These are phyloP conservation scores for Euproctis similis DNA, from an alignment of 2,888 invertebrate species.

Conservation along the genomic window DNA sequence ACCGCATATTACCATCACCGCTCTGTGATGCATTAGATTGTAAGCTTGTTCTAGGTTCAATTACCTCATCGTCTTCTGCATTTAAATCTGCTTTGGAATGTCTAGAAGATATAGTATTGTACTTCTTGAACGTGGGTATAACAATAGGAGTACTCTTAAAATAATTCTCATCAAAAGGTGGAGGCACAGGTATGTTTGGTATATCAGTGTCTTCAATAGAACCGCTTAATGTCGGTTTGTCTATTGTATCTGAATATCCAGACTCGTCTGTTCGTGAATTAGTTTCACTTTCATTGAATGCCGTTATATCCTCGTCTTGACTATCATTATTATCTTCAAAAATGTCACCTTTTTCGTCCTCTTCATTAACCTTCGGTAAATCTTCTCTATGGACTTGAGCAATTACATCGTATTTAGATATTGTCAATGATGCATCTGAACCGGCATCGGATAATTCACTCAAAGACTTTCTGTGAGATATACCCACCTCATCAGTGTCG, in stretches of 20 bases:
- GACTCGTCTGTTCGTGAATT: slow-evolving; percentile 65
- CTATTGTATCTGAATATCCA: slow-evolving; percentile 65
- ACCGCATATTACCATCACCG: slow-evolving; percentile 45
- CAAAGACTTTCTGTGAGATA: slow-evolving; percentile 50
- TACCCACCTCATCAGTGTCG: slow-evolving; percentile 24
- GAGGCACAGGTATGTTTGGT: slow-evolving; percentile 54
- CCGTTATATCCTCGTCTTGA: slow-evolving; percentile 47
- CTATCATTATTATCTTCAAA: slow-evolving; percentile 18
- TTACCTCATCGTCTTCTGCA: slow-evolving; percentile 25
- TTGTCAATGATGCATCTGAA: slow-evolving; percentile 60
- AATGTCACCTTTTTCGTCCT: slow-evolving; percentile 37
- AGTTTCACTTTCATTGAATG: slow-evolving; percentile 56
- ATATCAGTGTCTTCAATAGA: slow-evolving; percentile 41
- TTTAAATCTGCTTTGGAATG: slow-evolving; percentile 28
- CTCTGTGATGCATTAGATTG: slow-evolving; percentile 41
- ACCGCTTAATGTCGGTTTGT: slow-evolving; percentile 43
- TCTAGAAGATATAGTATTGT: slow-evolving; percentile 34
- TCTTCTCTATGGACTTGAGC: slow-evolving; percentile 76
- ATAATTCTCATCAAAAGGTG: slow-evolving; percentile 55
- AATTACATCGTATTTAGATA: slow-evolving; percentile 74
- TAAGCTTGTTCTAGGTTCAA: slow-evolving; percentile 39
- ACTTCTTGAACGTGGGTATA: slow-evolving; percentile 14
- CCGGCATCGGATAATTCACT: slow-evolving; percentile 63
- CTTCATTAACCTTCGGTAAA: slow-evolving; percentile 55
- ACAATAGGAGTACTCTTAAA: slow-evolving; percentile 24